Base-by-base conservation (phyloP, 2,797 vertebrate genomes). In the Hybognathus amarus region DNA sequence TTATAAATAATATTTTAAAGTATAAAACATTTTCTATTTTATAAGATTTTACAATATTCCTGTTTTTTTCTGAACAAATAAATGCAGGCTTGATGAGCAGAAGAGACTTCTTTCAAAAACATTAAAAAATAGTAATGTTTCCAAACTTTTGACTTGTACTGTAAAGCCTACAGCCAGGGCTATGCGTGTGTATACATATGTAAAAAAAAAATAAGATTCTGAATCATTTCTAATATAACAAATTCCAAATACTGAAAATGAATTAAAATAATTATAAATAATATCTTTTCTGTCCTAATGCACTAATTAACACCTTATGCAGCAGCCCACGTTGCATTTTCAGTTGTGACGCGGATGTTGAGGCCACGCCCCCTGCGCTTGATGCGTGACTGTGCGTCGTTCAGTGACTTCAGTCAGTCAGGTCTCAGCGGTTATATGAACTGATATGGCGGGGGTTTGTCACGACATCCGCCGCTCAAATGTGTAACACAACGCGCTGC, bases 401-500 rank as follows among this genome's bases (percentile, higher is more conserved):
- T 47, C 45, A 47, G 45, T 47, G 45, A 47, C 45, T 47, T 47
- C 13, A 40, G 9, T 81, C 54, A 36, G 76, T 88, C 79, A 88
- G 89, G 89, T 82, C 94, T 85, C 87, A 87, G 90, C 89, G 95
- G 94, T 94, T 94, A 93, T 92, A 93, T 93, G 92, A 93, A 91
- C 93, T 93, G 94, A 96, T 92, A 94, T 94, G 64, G 59, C 80
- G 64, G 91, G 92, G 90, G 85, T 92, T 88, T 94, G 94, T 96
- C 97, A 97, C 96, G 96, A 96, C 96, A 96, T 94, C 94, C 91
- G 88, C 91, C 88, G 91, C 89, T 93, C 90, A 92, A 92, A 92
- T 93, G 93, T 94, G 93, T 94, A 93, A 92, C 90, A 92, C 93
- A 91, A 91, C 93, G 91, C 92, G 88, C 90, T 95, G 89, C 92